Evolutionary conservation across 2,888 invertebrate species (phyloP), one percentile per base, ranked within the genome.

Genomic region (Dryobotodes eremita): DNA sequence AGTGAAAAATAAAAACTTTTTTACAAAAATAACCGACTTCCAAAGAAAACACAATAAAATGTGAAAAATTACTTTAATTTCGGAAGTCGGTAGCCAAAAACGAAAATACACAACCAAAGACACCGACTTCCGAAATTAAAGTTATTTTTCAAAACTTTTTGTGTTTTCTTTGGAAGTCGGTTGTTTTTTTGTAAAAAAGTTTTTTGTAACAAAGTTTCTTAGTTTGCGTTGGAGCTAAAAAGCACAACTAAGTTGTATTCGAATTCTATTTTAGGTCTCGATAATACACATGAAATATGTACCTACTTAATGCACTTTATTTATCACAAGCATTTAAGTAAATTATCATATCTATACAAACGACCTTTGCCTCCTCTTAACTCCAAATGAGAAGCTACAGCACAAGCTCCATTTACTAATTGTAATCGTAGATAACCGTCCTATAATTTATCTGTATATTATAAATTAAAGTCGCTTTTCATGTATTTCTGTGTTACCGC

Each of bases 341-440:
- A 53, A 70, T 69, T 57, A 53, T 42, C 36, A 57, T 64, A 42
- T 66, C 13, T 46, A 46, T 50, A 42, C 53, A 11, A 61, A 48
- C 66, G 62, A 66, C 77, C 85, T 68, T 42, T 59, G 46, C 11
- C 55, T 75, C 69, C 50, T 75, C 20, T 72, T 48, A 59, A 59
- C 17, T 77, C 20, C 15, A 36, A 76, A 71, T 71, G 31, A 79
- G 69, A 77, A 70, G 57, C 77, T 59, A 78, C 65, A 65, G 26
- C 61, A 48, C 70, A 76, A n/a, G 78, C 59, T 78, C 71, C 71
- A 79, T 83, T 88, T 79, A 75, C 79, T 88, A 88, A 86, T 86
- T 86, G 75, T 79, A 86, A 82, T 61, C 61, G 31, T 46, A 69
- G 80, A 81, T 81, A 87, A 77, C 64, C 23, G 66, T 26, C 65